Conservation (phyloP, 2,113 vertebrate species). For the Xiphophorus couchianus region DNA sequence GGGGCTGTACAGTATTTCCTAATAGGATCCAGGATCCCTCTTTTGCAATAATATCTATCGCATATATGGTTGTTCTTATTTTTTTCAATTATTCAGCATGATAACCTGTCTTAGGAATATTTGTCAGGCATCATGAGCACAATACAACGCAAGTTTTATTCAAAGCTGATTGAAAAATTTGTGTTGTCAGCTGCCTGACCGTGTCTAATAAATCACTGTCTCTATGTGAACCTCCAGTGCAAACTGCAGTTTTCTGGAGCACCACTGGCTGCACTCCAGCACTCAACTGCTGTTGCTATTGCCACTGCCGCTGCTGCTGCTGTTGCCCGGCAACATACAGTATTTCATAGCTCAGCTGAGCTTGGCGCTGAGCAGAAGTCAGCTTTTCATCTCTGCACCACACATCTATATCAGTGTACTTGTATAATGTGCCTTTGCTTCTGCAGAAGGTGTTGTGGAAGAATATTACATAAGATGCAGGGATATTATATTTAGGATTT, state of each 20-base stretch:
- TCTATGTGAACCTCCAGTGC: constrained; percentile 60
- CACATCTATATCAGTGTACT: constrained; percentile 28
- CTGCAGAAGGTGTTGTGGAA: not conserved
- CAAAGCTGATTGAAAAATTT: not conserved
- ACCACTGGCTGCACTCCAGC: constrained; percentile 74
- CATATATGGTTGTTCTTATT: not conserved
- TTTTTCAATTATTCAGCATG: not conserved
- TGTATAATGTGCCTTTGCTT: not conserved
- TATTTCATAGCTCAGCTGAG: constrained; percentile 79
- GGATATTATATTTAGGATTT: not conserved
- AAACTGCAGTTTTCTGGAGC: constrained; percentile 72
- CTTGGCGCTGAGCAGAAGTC: constrained; percentile 70
- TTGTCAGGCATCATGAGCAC: not conserved
- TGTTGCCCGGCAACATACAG: constrained; percentile 85
- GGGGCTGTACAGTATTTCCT: constrained; percentile 16
- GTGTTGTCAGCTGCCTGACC: constrained; percentile 15
- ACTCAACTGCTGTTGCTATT: constrained; percentile 70
- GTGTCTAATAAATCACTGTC: constrained; percentile 29
- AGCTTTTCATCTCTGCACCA: constrained; percentile 60
- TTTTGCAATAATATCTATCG: constrained; percentile 17
- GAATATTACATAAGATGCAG: constrained; percentile 13
- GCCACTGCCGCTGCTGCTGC: constrained; percentile 63
- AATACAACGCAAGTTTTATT: not conserved
- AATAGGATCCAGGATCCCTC: constrained; percentile 10
- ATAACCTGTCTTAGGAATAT: not conserved